Base-by-base conservation (phyloP, 2,888 invertebrate genomes). In the Apotomis capreana region DNA sequence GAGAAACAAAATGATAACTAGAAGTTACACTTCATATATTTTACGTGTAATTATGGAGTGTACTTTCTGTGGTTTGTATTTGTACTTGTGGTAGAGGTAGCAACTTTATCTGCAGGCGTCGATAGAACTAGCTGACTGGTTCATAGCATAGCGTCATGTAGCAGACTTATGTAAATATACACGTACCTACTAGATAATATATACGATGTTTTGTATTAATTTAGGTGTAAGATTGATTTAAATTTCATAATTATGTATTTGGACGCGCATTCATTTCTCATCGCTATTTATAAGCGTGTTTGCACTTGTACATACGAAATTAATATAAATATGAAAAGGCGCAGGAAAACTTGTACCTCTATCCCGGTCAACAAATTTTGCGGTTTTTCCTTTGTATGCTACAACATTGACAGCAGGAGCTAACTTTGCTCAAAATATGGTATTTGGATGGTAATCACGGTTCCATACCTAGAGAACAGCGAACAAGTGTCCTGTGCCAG, bases 151-250 rank as follows among this genome's bases (percentile, higher is more conserved):
- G 52, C 59, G 36, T 65, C 64, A 71, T 68, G 54, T 71, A 67
- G 51, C 67, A 26, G 60, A 57, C 26, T 67, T 58, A 63, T 74
- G 74, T 74, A 74, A 74, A 74, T 74, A 74, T 62, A 71, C 61
- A 68, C 71, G 67, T 71, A 71, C 68, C 68, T 71, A 71, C 63
- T 81, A 75, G 65, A 78, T 74, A 79, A 76, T 76, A 77, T 65
- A 76, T 76, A 74, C 67, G 54, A 73, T 71, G 68, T 78, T 80
- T 82, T 82, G 78, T 85, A 84, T 84, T 84, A 85, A 83, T 85
- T 83, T 84, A 86, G 82, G 72, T 73, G 55, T 86, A 84, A 85
- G 83, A 72, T 75, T 68, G 60, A 72, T 74, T 73, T 73, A 58
- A 67, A 76, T 26, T 70, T 71, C 74, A 62, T 72, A 69, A 58